Conservation (phyloP, 2,888 invertebrate species). For the Limenitis camilla region DNA sequence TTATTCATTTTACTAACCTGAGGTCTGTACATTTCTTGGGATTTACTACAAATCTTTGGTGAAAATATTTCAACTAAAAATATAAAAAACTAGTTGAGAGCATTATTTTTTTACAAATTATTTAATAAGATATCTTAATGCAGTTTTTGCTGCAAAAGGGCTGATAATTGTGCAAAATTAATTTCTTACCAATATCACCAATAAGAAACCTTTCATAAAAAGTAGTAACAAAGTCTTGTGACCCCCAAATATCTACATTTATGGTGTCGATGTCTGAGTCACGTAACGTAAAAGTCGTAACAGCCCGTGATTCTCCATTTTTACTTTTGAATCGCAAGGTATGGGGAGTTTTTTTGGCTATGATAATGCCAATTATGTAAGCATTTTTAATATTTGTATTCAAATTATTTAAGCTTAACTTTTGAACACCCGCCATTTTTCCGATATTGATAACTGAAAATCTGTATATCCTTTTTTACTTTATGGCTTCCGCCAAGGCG, state of each 20-base stretch:
- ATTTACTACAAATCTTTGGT: slow-evolving; percentile 76
- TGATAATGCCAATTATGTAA: slow-evolving; percentile 74
- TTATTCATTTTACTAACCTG: slow-evolving; percentile 57
- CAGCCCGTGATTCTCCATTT: slow-evolving; percentile 75
- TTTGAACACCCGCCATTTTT: slow-evolving; percentile 64
- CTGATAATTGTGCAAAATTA: too few species aligned
- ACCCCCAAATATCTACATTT: slow-evolving; percentile 86
- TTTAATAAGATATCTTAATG: too few species aligned
- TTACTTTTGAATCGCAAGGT: slow-evolving; percentile 66
- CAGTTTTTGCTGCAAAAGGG: too few species aligned
- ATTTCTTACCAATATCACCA: slow-evolving; percentile 78
- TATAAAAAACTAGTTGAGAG: slow-evolving; percentile 6
- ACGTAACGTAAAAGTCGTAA: slow-evolving; percentile 83
- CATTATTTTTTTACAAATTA: background rate
- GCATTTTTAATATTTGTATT: slow-evolving; percentile 60
- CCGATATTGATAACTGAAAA: background rate
- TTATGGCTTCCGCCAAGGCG: too few species aligned
- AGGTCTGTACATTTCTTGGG: slow-evolving; percentile 77
- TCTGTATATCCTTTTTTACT: too few species aligned
- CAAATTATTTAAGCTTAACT: slow-evolving; percentile 52
- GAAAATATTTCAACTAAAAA: slow-evolving; percentile 79
- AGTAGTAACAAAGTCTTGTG: slow-evolving; percentile 75
- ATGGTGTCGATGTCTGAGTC: slow-evolving; percentile 82
- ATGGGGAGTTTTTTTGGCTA: slow-evolving; percentile 77
- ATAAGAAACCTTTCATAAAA: slow-evolving; percentile 78